Evolutionary conservation across 1,140 invertebrate genomes (phyloP).

Genomic region (Agraylea sexmaculata): DNA sequence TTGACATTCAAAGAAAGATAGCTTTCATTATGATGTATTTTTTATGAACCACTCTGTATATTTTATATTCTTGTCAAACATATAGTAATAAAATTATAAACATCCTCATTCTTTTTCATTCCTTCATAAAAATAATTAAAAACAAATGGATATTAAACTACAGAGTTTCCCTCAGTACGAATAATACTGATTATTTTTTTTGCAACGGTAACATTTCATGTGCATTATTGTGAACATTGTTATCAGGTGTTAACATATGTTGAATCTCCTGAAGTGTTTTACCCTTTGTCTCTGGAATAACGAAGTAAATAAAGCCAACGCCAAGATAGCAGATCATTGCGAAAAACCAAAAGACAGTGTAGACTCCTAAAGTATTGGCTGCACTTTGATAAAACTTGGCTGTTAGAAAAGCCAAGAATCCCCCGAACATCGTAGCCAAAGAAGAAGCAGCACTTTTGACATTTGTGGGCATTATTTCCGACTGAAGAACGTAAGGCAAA

Average conservation of each 20-base stretch:
- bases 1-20: too few species aligned
- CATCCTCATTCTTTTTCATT: too few species aligned
- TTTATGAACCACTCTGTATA: too few species aligned
- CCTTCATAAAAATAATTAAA: too few species aligned
- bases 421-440: constrained; percentile 32
- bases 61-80: too few species aligned
- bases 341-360: constrained; percentile 45
- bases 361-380: constrained; percentile 40
- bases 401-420: constrained; percentile 38
- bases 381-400: constrained; percentile 45
- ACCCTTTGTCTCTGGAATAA: constrained; percentile 63
- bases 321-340: constrained; percentile 41
- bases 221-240: neutral
- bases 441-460: constrained; percentile 44
- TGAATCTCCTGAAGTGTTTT: constrained; percentile 57
- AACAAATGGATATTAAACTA: too few species aligned
- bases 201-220: too few species aligned
- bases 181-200: too few species aligned
- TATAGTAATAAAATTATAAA: too few species aligned
- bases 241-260: constrained; percentile 25
- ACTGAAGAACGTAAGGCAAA: constrained; percentile 47
- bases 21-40: too few species aligned
- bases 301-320: constrained; percentile 44
- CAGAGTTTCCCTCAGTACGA: too few species aligned
- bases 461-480: constrained; percentile 49